phyloP scores from a whole-genome alignment of 2,113 vertebrate species.

The Psophia crepitans region DNA sequence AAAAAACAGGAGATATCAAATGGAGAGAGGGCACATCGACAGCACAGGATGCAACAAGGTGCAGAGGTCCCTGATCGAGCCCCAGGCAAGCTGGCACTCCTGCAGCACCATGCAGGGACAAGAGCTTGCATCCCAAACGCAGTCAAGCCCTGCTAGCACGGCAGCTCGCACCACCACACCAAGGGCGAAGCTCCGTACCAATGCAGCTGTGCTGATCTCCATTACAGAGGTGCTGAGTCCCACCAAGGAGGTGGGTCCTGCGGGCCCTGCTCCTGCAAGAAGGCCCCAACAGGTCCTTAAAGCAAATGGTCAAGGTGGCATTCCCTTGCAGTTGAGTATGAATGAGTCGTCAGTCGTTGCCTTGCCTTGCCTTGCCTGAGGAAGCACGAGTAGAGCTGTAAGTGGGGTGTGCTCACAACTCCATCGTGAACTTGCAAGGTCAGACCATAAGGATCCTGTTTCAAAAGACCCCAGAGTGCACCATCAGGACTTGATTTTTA shows the following conservation, averaged over 20 bases:
- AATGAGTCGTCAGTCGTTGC: background rate
- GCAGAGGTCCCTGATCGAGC: background rate
- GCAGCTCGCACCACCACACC: rapidly evolving
- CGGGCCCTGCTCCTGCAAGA: background rate
- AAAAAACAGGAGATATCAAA: background rate
- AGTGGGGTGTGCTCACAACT: background rate
- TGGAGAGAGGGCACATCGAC: background rate
- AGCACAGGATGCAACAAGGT: background rate
- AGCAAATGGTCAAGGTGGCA: background rate
- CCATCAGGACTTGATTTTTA: background rate
- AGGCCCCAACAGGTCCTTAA: background rate
- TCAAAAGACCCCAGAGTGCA: background rate
- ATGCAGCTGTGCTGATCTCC: background rate
- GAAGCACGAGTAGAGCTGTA: rapidly evolving
- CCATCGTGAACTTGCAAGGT: background rate
- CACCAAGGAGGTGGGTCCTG: background rate
- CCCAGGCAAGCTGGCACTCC: background rate
- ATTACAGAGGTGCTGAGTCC: background rate
- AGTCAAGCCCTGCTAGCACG: background rate
- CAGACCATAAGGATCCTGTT: background rate
- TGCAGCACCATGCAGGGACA: background rate
- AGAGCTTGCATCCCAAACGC: rapidly evolving
- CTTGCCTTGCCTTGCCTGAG: background rate
- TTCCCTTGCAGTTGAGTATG: background rate
- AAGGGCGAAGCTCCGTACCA: rapidly evolving